phyloP scores from a whole-genome alignment of 2,888 invertebrate species.

The Leptinotarsa tumamoca region DNA sequence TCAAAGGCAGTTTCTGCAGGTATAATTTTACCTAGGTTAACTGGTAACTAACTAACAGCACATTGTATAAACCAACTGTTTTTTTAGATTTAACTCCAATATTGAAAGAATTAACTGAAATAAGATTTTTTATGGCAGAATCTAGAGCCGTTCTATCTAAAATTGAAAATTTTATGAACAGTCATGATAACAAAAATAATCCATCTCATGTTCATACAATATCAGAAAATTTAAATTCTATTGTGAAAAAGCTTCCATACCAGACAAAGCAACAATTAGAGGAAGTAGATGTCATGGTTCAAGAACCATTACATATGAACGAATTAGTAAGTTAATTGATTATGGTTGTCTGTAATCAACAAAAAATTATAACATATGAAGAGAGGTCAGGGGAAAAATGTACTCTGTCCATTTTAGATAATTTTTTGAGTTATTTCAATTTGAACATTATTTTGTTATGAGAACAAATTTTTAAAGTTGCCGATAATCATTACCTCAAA shows the following conservation, averaged over 20 bases:
- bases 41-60: conserved; percentile 4
- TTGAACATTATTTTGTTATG: too few relatives aligned
- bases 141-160: conserved; percentile 29
- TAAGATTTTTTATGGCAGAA: conserved; percentile 31
- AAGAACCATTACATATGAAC: conserved; percentile 30
- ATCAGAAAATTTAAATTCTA: conserved; percentile 20
- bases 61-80: conserved; percentile 22
- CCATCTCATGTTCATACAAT: conserved; percentile 22
- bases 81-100: conserved; percentile 31
- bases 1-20: conserved; percentile 22
- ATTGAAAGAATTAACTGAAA: conserved; percentile 30
- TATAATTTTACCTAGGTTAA: conserved; percentile 26
- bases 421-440: too few relatives aligned
- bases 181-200: conserved; percentile 23
- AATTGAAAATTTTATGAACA: conserved; percentile 30
- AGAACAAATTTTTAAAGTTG: too few relatives aligned
- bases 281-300: conserved; percentile 28
- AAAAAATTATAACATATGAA: not conserved
- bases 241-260: conserved; percentile 29
- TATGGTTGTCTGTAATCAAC: conserved; percentile 20
- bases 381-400: too few relatives aligned
- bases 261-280: conserved; percentile 31
- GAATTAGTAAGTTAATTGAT: conserved; percentile 31
- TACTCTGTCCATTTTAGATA: too few relatives aligned
- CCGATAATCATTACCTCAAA: too few relatives aligned